Evolutionary conservation across 2,888 invertebrate genomes (phyloP), one percentile per base, ranked within the genome.

Genomic region (Plagiodera versicolora): DNA sequence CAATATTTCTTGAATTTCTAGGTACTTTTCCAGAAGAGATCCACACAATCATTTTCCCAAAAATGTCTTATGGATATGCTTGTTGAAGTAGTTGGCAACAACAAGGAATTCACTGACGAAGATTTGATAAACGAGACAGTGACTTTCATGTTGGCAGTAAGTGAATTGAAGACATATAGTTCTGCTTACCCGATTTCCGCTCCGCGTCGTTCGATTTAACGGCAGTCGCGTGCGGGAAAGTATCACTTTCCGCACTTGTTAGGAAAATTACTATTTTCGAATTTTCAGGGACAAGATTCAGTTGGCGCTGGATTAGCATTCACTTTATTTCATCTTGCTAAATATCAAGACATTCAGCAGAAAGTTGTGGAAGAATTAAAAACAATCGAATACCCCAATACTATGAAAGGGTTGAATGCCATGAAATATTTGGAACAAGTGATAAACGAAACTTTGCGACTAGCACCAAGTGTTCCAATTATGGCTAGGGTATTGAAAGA

Each of bases 371-470:
- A 83, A 58, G 85, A 85, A 73, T 71, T 83, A 54, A 17, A 83
- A 77, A 81, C 84, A 5, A 74, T 82, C 0, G 82, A 83, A 0
- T 83, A 81, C 2, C 56, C 52, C 8, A 53, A 4, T 44, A 44
- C 10, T 39, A 47, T 66, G 10, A 60, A 50, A 4, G 85, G 86
- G 65, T 76, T 89, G n/a, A 77, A 85, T 61, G 82, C 84, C 57
- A 85, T 89, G 85, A 82, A 83, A 58, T 89, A 89, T 70, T 80
- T 89, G 64, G 89, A 89, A 67, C 85, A 85, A 67, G 89, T 88
- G 67, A 86, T 90, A 50, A 89, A 89, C 74, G 89, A 89, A 73
- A 82, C 87, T 0, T 71, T 89, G 53, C 78, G 89, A 50, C 74
- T 89, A 9, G 87, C 85, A 66, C 89, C 90, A 1, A 88, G 88